Conservation (phyloP, 2,797 vertebrate species). For the Parauchenoglanis punctatus region DNA sequence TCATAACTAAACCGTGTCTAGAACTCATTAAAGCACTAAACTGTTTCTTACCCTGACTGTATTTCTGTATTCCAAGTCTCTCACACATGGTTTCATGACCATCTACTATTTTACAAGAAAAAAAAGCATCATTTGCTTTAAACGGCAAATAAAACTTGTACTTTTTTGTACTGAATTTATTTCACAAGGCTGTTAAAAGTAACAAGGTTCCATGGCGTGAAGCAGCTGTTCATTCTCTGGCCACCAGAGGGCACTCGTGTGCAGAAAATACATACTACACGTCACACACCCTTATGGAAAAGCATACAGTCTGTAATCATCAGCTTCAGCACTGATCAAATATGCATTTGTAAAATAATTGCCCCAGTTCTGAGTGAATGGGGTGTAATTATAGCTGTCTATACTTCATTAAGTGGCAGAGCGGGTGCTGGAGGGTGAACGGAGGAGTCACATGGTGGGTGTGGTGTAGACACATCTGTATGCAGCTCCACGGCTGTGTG, state of each 20-base stretch:
- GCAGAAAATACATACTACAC: not conserved
- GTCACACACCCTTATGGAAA: not conserved
- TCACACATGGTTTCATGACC: not conserved
- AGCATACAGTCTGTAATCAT: conserved; percentile 11
- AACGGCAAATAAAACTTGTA: not conserved
- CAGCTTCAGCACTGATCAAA: conserved; percentile 6
- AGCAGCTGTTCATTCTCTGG: not conserved
- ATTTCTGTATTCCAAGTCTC: not conserved
- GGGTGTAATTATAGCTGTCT: conserved; percentile 14
- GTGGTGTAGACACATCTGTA: conserved; percentile 34
- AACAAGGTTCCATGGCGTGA: not conserved
- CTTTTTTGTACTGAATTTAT: conserved; percentile 12
- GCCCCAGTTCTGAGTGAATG: conserved; percentile 3
- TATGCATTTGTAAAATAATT: conserved; percentile 21
- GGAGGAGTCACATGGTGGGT: conserved; percentile 14
- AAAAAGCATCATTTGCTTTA: not conserved
- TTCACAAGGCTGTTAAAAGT: conserved; percentile 38
- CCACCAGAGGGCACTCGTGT: conserved; percentile 42
- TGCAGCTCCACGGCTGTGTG: conserved; percentile 25
- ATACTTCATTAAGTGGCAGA: conserved; percentile 8
- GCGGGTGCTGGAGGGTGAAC: not conserved
- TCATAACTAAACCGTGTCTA: not conserved
- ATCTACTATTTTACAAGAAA: no score
- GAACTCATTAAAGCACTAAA: no score
- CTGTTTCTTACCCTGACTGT: not conserved